Conservation (phyloP, 1,140 invertebrate genomes). For the Lamellibrachia luymesi region DNA sequence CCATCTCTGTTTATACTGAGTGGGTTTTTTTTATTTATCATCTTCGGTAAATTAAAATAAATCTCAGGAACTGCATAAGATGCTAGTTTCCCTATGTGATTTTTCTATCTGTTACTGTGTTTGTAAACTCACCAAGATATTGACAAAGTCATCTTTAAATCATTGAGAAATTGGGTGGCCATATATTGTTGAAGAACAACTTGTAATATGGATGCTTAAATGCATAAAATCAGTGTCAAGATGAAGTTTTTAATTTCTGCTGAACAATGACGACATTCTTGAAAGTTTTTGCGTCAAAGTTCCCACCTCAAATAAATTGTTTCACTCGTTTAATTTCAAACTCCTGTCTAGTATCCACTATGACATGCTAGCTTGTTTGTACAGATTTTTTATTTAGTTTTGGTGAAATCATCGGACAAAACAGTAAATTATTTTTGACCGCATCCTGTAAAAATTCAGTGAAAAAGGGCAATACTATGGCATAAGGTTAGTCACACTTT, state of each 20-base stretch:
- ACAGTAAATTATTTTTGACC: no score
- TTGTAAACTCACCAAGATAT: background rate
- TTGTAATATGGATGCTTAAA: background rate
- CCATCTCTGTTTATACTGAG: background rate
- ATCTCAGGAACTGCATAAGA: background rate
- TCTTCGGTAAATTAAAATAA: background rate
- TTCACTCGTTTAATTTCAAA: no score
- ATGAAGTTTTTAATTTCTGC: background rate
- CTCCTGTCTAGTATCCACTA: no score
- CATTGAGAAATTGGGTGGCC: background rate
- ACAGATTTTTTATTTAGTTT: no score
- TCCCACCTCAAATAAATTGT: no score
- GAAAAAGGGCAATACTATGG: no score
- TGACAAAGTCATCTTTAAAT: background rate
- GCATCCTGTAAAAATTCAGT: no score
- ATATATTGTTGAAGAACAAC: background rate
- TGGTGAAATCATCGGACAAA: no score
- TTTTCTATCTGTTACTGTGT: background rate
- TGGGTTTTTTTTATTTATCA: background rate
- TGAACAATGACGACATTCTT: background rate
- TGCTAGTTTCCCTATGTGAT: background rate
- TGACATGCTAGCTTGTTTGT: no score
- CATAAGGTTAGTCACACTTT: no score
- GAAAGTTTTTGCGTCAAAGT: no score
- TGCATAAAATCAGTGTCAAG: background rate